Evolutionary conservation across 2,888 invertebrate species (phyloP).

Genomic region (Leistus spinibarbis): DNA sequence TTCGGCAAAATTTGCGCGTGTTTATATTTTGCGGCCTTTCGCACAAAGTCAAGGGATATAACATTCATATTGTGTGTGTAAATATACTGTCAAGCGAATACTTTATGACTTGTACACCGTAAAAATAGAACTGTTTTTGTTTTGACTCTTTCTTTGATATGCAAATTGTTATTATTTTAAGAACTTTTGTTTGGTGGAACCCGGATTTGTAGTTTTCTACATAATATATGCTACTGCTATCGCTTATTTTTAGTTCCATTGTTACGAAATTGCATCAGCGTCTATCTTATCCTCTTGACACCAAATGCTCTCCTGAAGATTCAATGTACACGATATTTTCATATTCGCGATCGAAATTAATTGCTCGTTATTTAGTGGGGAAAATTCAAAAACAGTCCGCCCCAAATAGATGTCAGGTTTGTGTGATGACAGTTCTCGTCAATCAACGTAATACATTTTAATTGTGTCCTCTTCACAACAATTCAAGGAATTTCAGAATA

Average conservation of each 20-base stretch:
- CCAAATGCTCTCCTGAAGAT: not conserved
- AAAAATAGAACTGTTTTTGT: not conserved
- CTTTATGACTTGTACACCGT: not conserved
- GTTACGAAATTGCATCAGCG: not conserved
- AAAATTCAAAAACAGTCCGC: too few relatives aligned
- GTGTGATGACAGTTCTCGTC: too few relatives aligned
- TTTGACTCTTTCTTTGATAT: not conserved
- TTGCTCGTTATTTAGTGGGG: too few relatives aligned
- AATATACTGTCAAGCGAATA: not conserved
- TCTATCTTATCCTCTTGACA: not conserved
- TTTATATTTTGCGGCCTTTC: not conserved
- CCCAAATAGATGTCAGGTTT: too few relatives aligned
- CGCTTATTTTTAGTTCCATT: not conserved
- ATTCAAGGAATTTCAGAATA: too few relatives aligned
- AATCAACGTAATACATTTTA: too few relatives aligned
- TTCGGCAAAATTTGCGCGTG: not conserved
- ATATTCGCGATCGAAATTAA: too few relatives aligned
- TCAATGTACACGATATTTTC: too few relatives aligned
- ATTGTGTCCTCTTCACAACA: too few relatives aligned
- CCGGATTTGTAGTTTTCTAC: constrained; percentile 1
- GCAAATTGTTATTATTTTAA: not conserved
- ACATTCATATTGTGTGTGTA: not conserved
- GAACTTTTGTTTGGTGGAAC: not conserved
- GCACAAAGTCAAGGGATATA: not conserved
- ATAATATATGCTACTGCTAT: not conserved